Evolutionary conservation across 2,888 invertebrate species (phyloP).

Genomic region (Cyclophora punctaria): DNA sequence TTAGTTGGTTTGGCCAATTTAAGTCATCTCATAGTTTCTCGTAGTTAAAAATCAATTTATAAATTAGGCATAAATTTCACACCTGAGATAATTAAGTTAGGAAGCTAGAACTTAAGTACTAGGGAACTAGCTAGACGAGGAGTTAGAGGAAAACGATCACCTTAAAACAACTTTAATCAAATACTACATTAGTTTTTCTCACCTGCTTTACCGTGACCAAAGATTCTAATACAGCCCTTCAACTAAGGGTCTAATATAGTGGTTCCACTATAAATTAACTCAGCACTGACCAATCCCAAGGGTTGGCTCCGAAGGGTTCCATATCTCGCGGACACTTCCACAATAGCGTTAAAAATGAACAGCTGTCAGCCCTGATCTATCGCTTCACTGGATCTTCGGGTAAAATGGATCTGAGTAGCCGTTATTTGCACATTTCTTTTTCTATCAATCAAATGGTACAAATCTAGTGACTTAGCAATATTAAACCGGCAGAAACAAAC

Average conservation of each 20-base stretch:
- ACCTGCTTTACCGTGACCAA: too few relatives aligned
- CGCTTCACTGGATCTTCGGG: constrained; percentile 30
- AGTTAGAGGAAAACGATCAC: too few relatives aligned
- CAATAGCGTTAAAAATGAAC: constrained; percentile 69
- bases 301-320: constrained; percentile 29
- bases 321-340: constrained; percentile 46
- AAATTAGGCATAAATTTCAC: too few relatives aligned
- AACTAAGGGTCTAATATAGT: constrained; percentile 14
- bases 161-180: too few relatives aligned
- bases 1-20: too few relatives aligned
- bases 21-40: too few relatives aligned
- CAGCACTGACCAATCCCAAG: constrained; percentile 47
- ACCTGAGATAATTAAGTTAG: too few relatives aligned
- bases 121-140: too few relatives aligned
- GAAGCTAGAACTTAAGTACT: too few relatives aligned
- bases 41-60: too few relatives aligned
- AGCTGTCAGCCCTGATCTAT: constrained; percentile 56
- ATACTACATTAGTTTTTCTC: too few relatives aligned
- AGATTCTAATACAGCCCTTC: too few relatives aligned
- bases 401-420: constrained; percentile 18
- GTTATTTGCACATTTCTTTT: constrained; percentile 23
- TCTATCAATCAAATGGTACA: constrained; percentile 18
- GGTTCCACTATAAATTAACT: constrained; percentile 46
- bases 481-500: background rate
- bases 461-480: background rate